Percentiles rank a stretch among this genome's conserved stretches.
Conservation (phyloP, 2,888 invertebrate species). For the Nomada flava region DNA sequence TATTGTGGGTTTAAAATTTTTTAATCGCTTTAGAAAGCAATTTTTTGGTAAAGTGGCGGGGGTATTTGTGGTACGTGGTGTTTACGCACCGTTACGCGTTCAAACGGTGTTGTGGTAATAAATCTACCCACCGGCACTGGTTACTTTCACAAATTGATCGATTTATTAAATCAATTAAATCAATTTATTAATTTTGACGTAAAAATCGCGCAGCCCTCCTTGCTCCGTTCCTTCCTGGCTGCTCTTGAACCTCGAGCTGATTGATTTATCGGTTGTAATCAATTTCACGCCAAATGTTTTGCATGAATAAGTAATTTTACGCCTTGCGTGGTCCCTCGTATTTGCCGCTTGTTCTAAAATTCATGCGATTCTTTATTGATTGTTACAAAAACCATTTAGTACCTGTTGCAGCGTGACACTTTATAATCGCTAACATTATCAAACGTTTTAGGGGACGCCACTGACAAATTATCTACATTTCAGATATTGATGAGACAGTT, state of each 20-base stretch:
- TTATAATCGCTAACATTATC: too few relatives aligned
- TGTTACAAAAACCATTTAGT: background rate
- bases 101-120: slow-evolving; percentile 59
- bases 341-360: slow-evolving; percentile 50
- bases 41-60: background rate
- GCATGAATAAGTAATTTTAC: slow-evolving; percentile 71
- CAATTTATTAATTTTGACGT: slow-evolving; percentile 70
- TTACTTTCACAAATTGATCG: slow-evolving; percentile 72
- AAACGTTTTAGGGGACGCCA: too few relatives aligned
- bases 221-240: slow-evolving; percentile 3
- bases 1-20: too few relatives aligned
- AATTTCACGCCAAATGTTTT: slow-evolving; percentile 71
- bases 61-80: slow-evolving; percentile 23
- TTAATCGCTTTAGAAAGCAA: too few relatives aligned
- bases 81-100: slow-evolving; percentile 57
- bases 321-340: slow-evolving; percentile 55
- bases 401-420: too few relatives aligned
- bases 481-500: too few relatives aligned
- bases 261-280: slow-evolving; percentile 70
- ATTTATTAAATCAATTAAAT: slow-evolving; percentile 70
- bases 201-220: slow-evolving; percentile 48
- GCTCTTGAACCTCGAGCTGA: slow-evolving; percentile 41
- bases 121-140: slow-evolving; percentile 64
- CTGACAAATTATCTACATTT: too few relatives aligned
- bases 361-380: background rate